Evolutionary conservation across 1,140 invertebrate species (phyloP), one percentile per base, ranked within the genome.

Genomic region (Carposina sasakii): DNA sequence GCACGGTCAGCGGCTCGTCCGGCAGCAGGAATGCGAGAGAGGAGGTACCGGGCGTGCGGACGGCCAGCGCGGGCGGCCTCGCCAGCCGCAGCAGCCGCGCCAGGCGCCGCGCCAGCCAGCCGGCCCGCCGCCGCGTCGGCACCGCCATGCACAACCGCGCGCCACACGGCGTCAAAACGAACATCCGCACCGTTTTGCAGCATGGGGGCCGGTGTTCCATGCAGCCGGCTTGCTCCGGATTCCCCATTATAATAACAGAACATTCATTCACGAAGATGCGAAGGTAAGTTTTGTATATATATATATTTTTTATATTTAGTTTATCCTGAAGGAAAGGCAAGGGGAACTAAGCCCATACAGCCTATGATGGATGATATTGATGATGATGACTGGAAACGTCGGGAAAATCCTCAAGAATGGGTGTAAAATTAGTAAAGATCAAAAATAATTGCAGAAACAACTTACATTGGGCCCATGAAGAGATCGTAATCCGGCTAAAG

Each of bases 21-120:
- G 43, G 51, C 31, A 58, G 60, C 64, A 63, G 54, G 53, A 63
- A 50, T n/a, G n/a, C n/a, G n/a, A n/a, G n/a, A n/a, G n/a, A n/a
- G n/a, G n/a, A n/a, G n/a, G n/a, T n/a, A n/a, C n/a, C 30, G 33
- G 33, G 3, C 2, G 33, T 15, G 12, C 13, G 33, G 10, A 6
- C 2, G 33, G 12, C 13, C 33, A 16, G 33, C 33, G 33, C 33
- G 33, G 33, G 3, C 33, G 33, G 33, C 33, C 13, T 6, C 33
- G 33, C 33, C 15, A 13, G 3, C 33, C 13, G 33, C 33, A 16
- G 33, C 33, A 16, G 10, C 33, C 8, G 10, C 10, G 3, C 2
- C 37, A 62, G 52, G 8, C 62, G 56, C 19, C 54, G 52, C 30
- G 17, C 15, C 45, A 64, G 53, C 61, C 59, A 62, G 19, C 45